A percentile compares a stretch with the other conserved stretches of the same genome.
phyloP scores from a whole-genome alignment of 2,797 vertebrate genomes.

The Crenuchus spilurus region DNA sequence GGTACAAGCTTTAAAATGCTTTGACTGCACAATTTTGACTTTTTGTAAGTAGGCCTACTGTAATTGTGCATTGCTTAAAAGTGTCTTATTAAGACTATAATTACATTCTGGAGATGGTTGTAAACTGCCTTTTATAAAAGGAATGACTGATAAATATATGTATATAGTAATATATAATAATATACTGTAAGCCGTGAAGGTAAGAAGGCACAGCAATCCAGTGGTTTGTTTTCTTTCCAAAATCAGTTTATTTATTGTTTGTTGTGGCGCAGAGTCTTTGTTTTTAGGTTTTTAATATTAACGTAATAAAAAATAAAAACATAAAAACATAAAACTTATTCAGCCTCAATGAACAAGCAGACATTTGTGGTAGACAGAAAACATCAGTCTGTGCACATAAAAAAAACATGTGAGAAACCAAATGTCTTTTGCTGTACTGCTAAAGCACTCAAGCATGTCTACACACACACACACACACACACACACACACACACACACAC shows the following conservation, averaged over 20 bases:
- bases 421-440: constrained; percentile 26
- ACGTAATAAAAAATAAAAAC: constrained; percentile 73
- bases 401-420: constrained; percentile 57
- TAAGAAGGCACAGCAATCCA: not conserved
- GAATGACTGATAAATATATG: too few relatives aligned
- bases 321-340: constrained; percentile 76
- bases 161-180: too few relatives aligned
- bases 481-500: not conserved
- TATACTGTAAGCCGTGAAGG: too few relatives aligned
- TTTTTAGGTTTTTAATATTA: constrained; percentile 66
- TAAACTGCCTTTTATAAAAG: too few relatives aligned
- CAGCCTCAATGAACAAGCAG: constrained; percentile 71
- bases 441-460: constrained; percentile 2
- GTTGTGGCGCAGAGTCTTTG: constrained; percentile 58
- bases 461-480: not conserved
- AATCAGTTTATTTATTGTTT: constrained; percentile 73
- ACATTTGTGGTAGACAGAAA: constrained; percentile 42
- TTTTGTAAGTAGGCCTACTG: too few relatives aligned
- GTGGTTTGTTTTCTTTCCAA: constrained; percentile 58
- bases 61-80: too few relatives aligned
- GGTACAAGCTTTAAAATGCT: too few relatives aligned
- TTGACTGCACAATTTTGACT: too few relatives aligned
- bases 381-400: constrained; percentile 61
- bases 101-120: too few relatives aligned
- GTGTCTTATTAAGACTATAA: too few relatives aligned